phyloP scores from a whole-genome alignment of 2,113 vertebrate species.

The Sturnira hondurensis region DNA sequence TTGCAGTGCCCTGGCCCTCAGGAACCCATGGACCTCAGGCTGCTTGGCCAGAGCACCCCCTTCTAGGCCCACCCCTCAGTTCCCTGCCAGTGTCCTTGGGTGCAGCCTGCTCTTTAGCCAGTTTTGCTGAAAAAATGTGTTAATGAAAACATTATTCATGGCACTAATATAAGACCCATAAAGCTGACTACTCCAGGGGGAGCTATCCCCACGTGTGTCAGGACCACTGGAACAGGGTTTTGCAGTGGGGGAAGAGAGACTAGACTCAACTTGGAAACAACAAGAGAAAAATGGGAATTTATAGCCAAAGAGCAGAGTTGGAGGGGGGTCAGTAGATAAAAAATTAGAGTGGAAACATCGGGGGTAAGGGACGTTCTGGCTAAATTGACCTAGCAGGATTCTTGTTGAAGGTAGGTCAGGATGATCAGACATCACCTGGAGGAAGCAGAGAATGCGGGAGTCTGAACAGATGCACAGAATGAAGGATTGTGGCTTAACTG shows the following conservation, averaged over 20 bases:
- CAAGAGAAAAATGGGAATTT: background rate
- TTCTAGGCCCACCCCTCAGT: background rate
- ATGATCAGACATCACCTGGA: background rate
- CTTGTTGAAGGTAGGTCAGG: background rate
- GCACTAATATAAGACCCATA: background rate
- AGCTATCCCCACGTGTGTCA: accelerated
- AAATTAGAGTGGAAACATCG: background rate
- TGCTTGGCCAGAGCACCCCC: background rate
- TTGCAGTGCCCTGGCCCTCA: background rate
- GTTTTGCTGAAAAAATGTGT: background rate
- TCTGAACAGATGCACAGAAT: background rate
- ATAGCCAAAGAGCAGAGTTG: background rate
- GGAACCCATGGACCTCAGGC: background rate
- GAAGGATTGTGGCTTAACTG: background rate
- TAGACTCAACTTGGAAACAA: background rate
- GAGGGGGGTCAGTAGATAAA: background rate
- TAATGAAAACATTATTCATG: background rate
- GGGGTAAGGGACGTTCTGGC: background rate
- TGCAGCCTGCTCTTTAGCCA: background rate
- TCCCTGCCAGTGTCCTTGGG: too few species aligned
- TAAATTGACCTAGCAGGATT: background rate
- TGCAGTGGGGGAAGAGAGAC: background rate
- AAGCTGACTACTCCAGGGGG: background rate
- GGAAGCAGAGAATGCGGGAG: background rate
- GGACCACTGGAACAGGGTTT: background rate